phyloP scores from a whole-genome alignment of 2,888 invertebrate species.

The Aleiodes alternator region DNA sequence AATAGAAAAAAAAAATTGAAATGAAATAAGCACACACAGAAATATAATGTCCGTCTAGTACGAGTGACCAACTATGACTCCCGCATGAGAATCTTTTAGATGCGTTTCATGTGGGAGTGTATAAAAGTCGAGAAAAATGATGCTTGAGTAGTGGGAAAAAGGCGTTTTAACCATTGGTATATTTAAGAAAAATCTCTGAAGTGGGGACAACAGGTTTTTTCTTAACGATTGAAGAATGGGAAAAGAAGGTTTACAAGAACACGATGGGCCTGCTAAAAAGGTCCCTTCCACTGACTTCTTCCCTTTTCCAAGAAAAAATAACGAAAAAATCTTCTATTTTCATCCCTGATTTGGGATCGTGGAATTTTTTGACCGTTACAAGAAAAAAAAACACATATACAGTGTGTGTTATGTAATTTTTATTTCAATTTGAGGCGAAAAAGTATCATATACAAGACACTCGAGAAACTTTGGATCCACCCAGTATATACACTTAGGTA shows the following conservation, averaged over 20 bases:
- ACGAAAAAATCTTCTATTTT: not conserved
- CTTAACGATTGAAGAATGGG: not conserved
- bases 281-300: no score
- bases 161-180: not conserved
- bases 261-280: not conserved
- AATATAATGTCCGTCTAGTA: constrained; percentile 17
- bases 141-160: not conserved
- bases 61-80: constrained; percentile 23
- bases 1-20: not conserved
- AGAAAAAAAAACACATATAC: not conserved
- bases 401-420: no score
- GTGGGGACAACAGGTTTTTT: constrained; percentile 17
- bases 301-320: not conserved
- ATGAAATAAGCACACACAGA: constrained; percentile 14
- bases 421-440: no score
- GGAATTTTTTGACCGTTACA: constrained; percentile 29
- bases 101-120: constrained; percentile 19
- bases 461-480: no score
- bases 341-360: constrained; percentile 12
- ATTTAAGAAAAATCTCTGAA: not conserved
- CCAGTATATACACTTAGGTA: no score
- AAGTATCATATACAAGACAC: no score
- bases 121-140: not conserved
- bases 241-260: not conserved
- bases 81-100: constrained; percentile 11